Evolutionary conservation across 2,797 vertebrate genomes (phyloP).

Genomic region (Simalia tracyae): DNA sequence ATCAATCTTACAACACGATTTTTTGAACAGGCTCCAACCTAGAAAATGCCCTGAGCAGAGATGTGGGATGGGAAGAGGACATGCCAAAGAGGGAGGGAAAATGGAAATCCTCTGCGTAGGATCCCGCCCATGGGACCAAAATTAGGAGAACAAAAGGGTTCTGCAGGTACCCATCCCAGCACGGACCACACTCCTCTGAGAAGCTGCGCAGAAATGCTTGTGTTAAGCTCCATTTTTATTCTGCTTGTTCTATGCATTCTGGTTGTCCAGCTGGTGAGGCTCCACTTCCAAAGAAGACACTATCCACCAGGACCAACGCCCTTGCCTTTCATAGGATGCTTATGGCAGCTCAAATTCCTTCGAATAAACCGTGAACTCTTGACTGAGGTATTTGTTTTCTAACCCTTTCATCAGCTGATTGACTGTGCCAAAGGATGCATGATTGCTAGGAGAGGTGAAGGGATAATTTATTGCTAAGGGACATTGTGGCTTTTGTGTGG

Average conservation of each 20-base stretch:
- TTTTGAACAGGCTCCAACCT: background rate
- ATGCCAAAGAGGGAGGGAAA: too few relatives aligned
- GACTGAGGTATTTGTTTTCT: conserved; percentile 48
- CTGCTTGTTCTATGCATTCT: conserved; percentile 42
- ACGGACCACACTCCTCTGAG: background rate
- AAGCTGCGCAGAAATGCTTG: conserved; percentile 32
- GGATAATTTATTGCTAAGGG: background rate
- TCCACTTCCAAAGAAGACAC: conserved; percentile 41
- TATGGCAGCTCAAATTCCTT: conserved; percentile 58
- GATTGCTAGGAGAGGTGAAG: background rate
- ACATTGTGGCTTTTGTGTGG: background rate
- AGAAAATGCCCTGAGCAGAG: background rate
- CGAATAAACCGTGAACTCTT: conserved; percentile 47
- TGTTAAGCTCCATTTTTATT: conserved; percentile 23
- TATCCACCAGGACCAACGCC: conserved; percentile 62
- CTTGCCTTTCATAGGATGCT: conserved; percentile 61
- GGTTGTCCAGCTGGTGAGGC: conserved; percentile 39
- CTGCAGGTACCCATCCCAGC: accelerated
- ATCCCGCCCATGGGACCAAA: background rate
- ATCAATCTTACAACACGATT: background rate
- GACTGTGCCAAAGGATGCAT: background rate
- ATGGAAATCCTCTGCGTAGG: background rate
- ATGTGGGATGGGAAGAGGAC: too few relatives aligned
- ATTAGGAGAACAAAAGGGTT: background rate
- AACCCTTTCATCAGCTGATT: background rate